phyloP scores from a whole-genome alignment of 2,888 invertebrate genomes.

The Drosophila phalerata region DNA sequence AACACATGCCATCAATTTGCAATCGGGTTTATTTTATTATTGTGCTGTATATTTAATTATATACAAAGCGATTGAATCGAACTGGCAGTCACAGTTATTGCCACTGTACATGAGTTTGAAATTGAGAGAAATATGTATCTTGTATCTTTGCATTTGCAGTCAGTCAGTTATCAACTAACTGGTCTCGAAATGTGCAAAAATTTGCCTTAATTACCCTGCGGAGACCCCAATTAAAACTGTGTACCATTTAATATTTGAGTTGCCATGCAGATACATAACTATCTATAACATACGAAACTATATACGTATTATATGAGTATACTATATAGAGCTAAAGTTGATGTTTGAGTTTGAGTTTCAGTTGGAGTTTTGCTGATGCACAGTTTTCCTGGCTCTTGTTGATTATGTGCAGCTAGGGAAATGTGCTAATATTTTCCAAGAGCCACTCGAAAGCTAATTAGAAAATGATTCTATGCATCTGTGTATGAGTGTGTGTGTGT shows the following conservation, averaged over 20 bases:
- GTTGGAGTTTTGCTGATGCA: constrained; percentile 26
- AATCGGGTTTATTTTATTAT: constrained; percentile 20
- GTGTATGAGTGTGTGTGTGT: background rate
- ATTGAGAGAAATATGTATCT: constrained; percentile 7
- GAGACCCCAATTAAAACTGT: constrained; percentile 56
- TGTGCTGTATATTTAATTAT: constrained; percentile 36
- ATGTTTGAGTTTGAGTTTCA: constrained; percentile 41
- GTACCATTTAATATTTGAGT: constrained; percentile 41
- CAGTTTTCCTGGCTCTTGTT: constrained; percentile 25
- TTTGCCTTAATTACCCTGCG: constrained; percentile 49
- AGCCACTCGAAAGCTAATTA: constrained; percentile 73
- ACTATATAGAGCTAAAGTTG: background rate
- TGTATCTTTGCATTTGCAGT: background rate
- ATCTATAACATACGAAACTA: background rate
- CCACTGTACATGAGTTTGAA: constrained; percentile 11
- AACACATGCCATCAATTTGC: constrained; percentile 54
- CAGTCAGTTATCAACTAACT: constrained; percentile 36
- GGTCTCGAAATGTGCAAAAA: constrained; percentile 33
- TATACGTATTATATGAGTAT: background rate
- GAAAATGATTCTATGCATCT: constrained; percentile 36
- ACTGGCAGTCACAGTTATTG: constrained; percentile 25
- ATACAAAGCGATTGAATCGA: constrained; percentile 26
- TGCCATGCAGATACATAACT: constrained; percentile 6
- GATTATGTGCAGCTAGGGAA: constrained; percentile 42
- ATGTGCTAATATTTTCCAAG: constrained; percentile 65